A percentile compares a stretch with the other conserved stretches of the same genome.
These are phyloP conservation scores for Pseudoips prasinana DNA, from an alignment of 2,888 invertebrate genomes.

Conservation along the genomic window DNA sequence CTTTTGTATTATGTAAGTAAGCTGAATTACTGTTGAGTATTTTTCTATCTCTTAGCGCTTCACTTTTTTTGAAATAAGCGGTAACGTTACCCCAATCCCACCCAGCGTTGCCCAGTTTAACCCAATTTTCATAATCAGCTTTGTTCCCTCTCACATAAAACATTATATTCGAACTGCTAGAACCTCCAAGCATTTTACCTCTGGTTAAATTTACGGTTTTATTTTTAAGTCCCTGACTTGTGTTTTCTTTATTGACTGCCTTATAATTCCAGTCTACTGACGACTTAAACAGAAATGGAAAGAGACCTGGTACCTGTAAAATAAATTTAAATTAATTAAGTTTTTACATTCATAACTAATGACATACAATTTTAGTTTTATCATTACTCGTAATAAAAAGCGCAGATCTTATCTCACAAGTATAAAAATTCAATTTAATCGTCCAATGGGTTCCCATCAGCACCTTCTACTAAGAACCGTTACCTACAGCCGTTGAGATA, in stretches of 20 bases:
- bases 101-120: conserved; percentile 51
- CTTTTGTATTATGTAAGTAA: background rate
- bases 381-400: too few species aligned
- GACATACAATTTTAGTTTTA: too few species aligned
- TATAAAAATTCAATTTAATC: too few species aligned
- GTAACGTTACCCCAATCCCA: conserved; percentile 11
- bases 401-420: too few species aligned
- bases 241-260: conserved; percentile 84
- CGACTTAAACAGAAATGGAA: too few species aligned
- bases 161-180: conserved; percentile 77
- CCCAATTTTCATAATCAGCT: conserved; percentile 76
- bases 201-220: conserved; percentile 69
- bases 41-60: conserved; percentile 13
- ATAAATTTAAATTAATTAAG: too few species aligned
- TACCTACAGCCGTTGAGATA: too few species aligned
- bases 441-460: too few species aligned
- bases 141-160: conserved; percentile 74
- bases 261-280: too few species aligned
- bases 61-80: conserved; percentile 12
- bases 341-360: too few species aligned
- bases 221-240: conserved; percentile 83
- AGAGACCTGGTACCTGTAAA: too few species aligned
- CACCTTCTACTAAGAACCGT: too few species aligned
- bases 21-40: conserved; percentile 17
- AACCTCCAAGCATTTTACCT: conserved; percentile 83